Percentiles rank a stretch among this genome's conserved stretches.
Evolutionary conservation across 2,797 vertebrate genomes (phyloP).

Genomic region (Crocodylus rhombifer): DNA sequence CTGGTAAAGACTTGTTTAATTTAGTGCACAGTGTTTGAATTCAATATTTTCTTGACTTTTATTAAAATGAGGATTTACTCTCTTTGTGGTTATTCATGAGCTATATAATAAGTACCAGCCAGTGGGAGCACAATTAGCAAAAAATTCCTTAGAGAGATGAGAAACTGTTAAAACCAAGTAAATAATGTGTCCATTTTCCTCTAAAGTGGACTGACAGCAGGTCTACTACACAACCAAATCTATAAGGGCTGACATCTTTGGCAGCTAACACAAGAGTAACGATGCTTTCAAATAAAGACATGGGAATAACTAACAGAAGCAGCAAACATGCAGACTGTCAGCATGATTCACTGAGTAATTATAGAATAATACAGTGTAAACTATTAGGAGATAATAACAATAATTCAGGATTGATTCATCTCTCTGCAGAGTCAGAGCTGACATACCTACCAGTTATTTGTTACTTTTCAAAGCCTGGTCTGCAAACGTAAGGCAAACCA

Average conservation of each 20-base stretch:
- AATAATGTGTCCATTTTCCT: neutral
- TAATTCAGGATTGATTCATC: constrained; percentile 65
- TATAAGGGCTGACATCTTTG: constrained; percentile 4
- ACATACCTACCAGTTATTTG: constrained; percentile 32
- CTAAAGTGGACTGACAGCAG: constrained; percentile 18
- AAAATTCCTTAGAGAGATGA: constrained; percentile 62
- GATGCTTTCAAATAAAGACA: constrained; percentile 29
- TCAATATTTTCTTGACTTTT: constrained; percentile 28
- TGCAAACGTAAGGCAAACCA: constrained; percentile 20
- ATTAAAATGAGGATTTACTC: constrained; percentile 61
- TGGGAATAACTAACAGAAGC: constrained; percentile 39
- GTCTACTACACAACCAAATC: neutral
- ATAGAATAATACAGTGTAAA: constrained; percentile 70
- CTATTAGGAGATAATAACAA: constrained; percentile 75
- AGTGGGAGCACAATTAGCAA: neutral
- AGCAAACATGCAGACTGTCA: constrained; percentile 55
- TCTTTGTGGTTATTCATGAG: constrained; percentile 29
- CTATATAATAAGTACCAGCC: constrained; percentile 24
- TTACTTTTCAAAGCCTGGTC: constrained; percentile 10
- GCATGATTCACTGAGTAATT: constrained; percentile 77
- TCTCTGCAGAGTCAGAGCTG: constrained; percentile 55
- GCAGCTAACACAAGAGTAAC: constrained; percentile 16
- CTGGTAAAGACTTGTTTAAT: neutral
- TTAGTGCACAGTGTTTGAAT: neutral
- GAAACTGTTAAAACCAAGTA: neutral